Evolutionary conservation across 2,113 vertebrate genomes (phyloP).

Genomic region (Galeopterus variegatus): DNA sequence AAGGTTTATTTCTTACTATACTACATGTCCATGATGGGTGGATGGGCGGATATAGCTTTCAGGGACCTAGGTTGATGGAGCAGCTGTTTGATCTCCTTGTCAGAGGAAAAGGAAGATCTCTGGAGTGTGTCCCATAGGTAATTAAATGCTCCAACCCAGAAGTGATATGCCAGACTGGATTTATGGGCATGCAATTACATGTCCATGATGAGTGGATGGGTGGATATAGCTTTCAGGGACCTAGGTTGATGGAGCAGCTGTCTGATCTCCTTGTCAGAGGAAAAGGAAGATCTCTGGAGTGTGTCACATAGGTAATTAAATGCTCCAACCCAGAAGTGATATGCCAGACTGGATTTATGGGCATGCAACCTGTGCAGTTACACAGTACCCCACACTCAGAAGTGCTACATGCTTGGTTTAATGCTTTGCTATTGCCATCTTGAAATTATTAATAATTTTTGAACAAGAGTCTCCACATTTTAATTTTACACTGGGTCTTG

Average conservation of each 20-base stretch:
- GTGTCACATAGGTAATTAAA: neutral
- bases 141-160: neutral
- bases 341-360: neutral
- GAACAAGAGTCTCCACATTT: neutral
- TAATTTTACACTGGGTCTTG: neutral
- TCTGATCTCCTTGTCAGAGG: neutral
- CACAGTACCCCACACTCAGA: neutral
- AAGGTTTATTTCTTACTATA: neutral
- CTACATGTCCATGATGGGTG: neutral
- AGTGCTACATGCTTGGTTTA: neutral
- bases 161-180: neutral
- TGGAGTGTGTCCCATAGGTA: neutral
- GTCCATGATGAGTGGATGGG: neutral
- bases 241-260: neutral
- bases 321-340: neutral
- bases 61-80: neutral
- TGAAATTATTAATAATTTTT: constrained; percentile 22
- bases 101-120: neutral
- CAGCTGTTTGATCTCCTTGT: neutral
- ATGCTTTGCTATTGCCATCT: neutral
- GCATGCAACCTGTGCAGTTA: neutral
- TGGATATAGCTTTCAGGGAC: neutral
- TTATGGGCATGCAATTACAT: too few relatives aligned
- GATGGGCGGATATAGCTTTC: neutral
- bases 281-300: neutral